A percentile compares a stretch with the other conserved stretches of the same genome.
Evolutionary conservation across 2,888 invertebrate genomes (phyloP).

Genomic region (Nudaria mundana): DNA sequence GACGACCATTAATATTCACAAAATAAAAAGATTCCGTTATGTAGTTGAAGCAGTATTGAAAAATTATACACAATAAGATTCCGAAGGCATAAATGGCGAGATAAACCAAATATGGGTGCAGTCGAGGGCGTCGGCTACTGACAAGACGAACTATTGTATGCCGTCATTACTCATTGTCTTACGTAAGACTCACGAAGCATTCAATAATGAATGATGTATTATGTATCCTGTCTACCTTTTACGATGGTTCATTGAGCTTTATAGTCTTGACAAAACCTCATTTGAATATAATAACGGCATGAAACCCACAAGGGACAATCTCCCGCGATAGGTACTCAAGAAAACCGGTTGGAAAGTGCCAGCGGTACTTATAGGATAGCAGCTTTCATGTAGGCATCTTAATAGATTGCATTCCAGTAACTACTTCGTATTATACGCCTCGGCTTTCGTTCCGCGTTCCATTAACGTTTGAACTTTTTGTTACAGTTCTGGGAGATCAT

Average conservation of each 20-base stretch:
- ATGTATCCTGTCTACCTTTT: constrained; percentile 64
- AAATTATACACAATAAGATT: too few relatives aligned
- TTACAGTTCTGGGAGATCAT: constrained; percentile 93
- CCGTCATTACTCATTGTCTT: constrained; percentile 64
- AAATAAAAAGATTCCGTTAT: background rate
- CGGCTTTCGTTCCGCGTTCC: constrained; percentile 59
- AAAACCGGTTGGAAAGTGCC: constrained; percentile 69
- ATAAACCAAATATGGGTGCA: constrained; percentile 61
- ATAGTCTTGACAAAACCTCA: constrained; percentile 37
- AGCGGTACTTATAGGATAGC: constrained; percentile 45
- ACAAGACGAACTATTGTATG: constrained; percentile 46
- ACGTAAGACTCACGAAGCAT: constrained; percentile 55
- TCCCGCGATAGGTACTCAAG: constrained; percentile 35
- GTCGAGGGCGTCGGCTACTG: constrained; percentile 66
- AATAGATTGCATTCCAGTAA: constrained; percentile 51
- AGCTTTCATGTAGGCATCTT: constrained; percentile 62
- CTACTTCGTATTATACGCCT: constrained; percentile 23
- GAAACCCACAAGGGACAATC: constrained; percentile 35
- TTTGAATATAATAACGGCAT: constrained; percentile 34
- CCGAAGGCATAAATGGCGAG: constrained; percentile 70
- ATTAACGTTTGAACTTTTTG: constrained; percentile 86
- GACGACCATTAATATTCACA: too few relatives aligned
- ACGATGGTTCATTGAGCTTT: constrained; percentile 64
- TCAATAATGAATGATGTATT: constrained; percentile 57
- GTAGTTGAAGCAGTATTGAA: constrained; percentile 42